These are phyloP conservation scores for Cydia fagiglandana DNA, from an alignment of 1,140 invertebrate species.

Conservation along the genomic window DNA sequence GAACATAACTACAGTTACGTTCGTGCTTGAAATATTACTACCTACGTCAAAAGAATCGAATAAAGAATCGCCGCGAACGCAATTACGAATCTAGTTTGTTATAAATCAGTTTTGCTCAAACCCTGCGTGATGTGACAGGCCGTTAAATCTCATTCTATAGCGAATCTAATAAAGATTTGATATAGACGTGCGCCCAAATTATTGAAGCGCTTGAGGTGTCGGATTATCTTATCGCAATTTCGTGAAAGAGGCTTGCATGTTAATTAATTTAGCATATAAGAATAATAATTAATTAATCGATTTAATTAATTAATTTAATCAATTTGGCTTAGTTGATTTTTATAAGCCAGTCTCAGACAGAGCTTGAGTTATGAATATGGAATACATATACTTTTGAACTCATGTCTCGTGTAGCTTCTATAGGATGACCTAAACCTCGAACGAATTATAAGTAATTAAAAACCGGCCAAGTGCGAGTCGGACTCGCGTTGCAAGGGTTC, in stretches of 20 bases:
- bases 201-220: conserved; percentile 1
- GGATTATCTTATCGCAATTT: conserved; percentile 18
- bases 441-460: too few species aligned
- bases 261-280: too few species aligned
- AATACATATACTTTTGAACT: too few species aligned
- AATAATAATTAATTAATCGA: too few species aligned
- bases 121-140: not conserved
- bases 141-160: not conserved
- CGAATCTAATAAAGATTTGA: conserved; percentile 6
- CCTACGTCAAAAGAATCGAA: not conserved
- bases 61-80: not conserved
- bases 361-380: not conserved
- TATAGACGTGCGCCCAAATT: not conserved
- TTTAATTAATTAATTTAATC: too few species aligned
- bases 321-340: too few species aligned
- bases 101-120: conserved; percentile 1
- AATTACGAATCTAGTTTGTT: conserved; percentile 10
- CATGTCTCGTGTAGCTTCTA: too few species aligned
- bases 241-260: not conserved
- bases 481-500: too few species aligned
- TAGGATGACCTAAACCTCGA: too few species aligned
- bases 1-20: too few species aligned
- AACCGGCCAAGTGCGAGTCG: too few species aligned
- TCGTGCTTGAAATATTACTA: too few species aligned
- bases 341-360: not conserved